Base-by-base conservation (phyloP, 2,113 vertebrate genomes). In the Rhodinocichla rosea region DNA sequence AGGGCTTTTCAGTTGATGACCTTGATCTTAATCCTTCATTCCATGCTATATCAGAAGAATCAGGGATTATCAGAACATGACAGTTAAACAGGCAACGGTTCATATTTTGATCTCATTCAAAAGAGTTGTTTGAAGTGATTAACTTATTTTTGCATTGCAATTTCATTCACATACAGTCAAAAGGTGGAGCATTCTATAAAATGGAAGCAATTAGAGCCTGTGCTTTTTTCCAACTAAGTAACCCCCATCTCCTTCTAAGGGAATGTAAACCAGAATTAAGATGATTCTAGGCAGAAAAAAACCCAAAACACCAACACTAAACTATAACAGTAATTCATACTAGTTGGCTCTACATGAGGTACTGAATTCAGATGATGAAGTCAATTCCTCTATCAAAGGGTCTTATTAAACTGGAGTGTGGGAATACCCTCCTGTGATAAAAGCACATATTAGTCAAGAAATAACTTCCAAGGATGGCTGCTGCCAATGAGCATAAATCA, bases 401-500 rank as follows among this genome's bases (percentile, higher is more conserved):
- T 47, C 77, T 92, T 69, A 62, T 83, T 89, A 57, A 67, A 45
- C 49, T 23, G 10, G 63, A 85, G 45, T 87, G 47, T 95, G 84
- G 81, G 94, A 97, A 91, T 59, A 94, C 56, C 80, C 50, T 94
- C 83, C 90, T 87, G 74, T 68, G 94, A 92, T 91, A 94, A 84
- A 91, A 85, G 42, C 53, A 83, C 65, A 68, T 87, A 94, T 86
- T 95, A 97, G 94, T 87, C 78, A 91, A 92, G 71, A 89, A 96
- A 95, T 77, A 95, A 90, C 94, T 95, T 95, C 97, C 87, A 94
- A 95, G 87, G 90, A 94, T 83, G 68, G 75, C 56, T 95, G 89
- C 96, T 94, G 70, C 95, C 94, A 96, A 92, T 93, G 80, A 95
- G 59, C 81, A 88, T 96, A 97, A 96, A 96, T 97, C 97, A 97